Conservation (phyloP, 2,797 vertebrate species). For the Tarsius wallacei region DNA sequence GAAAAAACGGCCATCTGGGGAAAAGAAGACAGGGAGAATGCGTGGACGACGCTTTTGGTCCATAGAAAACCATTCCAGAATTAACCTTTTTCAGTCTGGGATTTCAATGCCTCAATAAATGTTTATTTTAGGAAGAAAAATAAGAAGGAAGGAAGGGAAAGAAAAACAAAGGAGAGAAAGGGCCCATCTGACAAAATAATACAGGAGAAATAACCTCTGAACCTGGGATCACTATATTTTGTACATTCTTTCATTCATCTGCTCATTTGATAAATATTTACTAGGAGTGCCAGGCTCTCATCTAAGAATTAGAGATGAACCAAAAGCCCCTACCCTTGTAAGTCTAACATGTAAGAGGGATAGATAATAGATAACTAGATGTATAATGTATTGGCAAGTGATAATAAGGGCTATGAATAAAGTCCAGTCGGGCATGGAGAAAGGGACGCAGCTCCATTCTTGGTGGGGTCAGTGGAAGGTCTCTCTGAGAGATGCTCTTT, state of each 20-base stretch:
- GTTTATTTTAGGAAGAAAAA: slow-evolving; percentile 25
- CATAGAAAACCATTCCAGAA: slow-evolving; percentile 21
- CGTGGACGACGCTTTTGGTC: neutral
- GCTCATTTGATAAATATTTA: neutral
- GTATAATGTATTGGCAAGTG: neutral
- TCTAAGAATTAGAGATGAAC: neutral
- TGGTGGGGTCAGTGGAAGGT: neutral
- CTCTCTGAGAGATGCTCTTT: neutral
- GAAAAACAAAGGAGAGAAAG: slow-evolving; percentile 6
- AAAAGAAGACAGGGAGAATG: neutral
- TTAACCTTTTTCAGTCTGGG: neutral
- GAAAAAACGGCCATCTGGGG: neutral
- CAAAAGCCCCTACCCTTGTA: neutral
- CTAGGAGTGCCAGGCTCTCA: neutral
- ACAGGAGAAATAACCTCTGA: neutral
- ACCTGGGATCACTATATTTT: neutral
- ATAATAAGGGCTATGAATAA: neutral
- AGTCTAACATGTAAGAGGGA: neutral
- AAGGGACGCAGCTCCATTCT: accelerated
- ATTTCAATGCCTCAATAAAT: neutral
- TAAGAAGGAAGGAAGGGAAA: neutral
- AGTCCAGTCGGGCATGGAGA: neutral
- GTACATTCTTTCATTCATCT: neutral
- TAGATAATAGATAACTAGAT: neutral
- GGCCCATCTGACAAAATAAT: slow-evolving; percentile 13